These are phyloP conservation scores for Telmatherina bonti DNA, from an alignment of 2,797 vertebrate genomes.

Conservation along the genomic window DNA sequence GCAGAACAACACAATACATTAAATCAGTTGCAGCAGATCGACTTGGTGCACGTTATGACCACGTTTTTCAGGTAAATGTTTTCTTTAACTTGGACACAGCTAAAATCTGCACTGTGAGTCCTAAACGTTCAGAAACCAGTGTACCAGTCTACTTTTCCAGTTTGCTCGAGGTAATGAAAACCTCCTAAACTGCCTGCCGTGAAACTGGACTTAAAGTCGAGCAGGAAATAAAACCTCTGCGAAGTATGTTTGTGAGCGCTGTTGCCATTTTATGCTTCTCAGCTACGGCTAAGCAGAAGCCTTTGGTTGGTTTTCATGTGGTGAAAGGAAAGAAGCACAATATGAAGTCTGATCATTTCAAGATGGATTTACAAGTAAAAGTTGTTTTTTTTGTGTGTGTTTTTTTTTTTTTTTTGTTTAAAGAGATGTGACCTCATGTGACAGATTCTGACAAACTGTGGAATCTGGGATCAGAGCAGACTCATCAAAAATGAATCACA, in stretches of 20 bases:
- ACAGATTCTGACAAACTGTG: conserved; percentile 36
- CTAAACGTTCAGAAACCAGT: conserved; percentile 22
- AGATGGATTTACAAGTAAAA: conserved; percentile 63
- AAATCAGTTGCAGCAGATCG: neutral
- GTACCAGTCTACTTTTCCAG: conserved; percentile 25
- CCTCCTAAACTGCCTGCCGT: conserved; percentile 42
- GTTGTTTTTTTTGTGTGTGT: no score
- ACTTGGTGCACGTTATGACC: neutral
- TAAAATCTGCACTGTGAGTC: conserved; percentile 7
- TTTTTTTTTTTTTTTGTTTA: no score
- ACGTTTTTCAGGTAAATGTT: neutral
- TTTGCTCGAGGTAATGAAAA: conserved; percentile 53
- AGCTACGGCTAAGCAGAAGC: conserved; percentile 32
- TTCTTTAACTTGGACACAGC: neutral
- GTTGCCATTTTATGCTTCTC: conserved; percentile 35
- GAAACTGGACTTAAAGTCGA: conserved; percentile 37
- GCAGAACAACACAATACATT: neutral
- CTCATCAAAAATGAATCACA: neutral
- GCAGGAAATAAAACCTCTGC: conserved; percentile 53
- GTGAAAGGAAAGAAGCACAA: conserved; percentile 33
- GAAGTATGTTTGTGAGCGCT: conserved; percentile 56
- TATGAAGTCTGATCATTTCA: conserved; percentile 53
- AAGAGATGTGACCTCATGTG: conserved; percentile 47
- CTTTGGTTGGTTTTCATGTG: conserved; percentile 55
- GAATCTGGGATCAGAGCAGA: conserved; percentile 30